Conservation (phyloP, 2,888 invertebrate genomes). For the Tipula lateralis region DNA sequence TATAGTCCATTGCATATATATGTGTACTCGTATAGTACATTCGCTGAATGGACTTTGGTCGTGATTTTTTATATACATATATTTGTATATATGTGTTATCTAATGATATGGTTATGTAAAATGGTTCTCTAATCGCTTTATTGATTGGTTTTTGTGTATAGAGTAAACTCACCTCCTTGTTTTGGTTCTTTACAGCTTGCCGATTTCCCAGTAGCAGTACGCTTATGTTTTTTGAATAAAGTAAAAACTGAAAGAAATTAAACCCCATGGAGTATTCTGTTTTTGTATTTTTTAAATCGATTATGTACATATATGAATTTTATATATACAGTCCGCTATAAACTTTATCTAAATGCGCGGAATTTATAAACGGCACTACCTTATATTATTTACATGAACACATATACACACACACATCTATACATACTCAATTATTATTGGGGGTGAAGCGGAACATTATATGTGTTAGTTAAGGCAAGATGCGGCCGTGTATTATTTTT, state of each 20-base stretch:
- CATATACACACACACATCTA: not conserved
- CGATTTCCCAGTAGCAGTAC: not conserved
- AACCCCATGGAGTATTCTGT: not conserved
- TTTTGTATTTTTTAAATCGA: not conserved
- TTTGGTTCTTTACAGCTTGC: conserved; percentile 11
- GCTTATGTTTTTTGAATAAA: not conserved
- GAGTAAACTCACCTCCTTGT: not conserved
- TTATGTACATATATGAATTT: not conserved
- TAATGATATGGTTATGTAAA: not conserved
- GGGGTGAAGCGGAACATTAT: not conserved
- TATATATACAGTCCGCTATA: not conserved
- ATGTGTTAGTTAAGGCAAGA: not conserved
- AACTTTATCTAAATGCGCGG: not conserved
- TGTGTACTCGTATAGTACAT: not conserved
- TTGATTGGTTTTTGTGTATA: not conserved
- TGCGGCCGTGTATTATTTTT: not conserved
- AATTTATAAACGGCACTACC: not conserved
- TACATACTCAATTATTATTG: not conserved
- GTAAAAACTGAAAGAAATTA: conserved; percentile 15
- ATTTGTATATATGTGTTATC: no score
- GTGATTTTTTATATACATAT: no score
- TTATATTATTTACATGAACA: not conserved
- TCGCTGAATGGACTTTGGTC: not conserved
- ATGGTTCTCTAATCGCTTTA: not conserved
- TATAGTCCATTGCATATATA: not conserved